These are phyloP conservation scores for Allophyes oxyacanthae DNA, from an alignment of 2,888 invertebrate genomes.

Conservation along the genomic window DNA sequence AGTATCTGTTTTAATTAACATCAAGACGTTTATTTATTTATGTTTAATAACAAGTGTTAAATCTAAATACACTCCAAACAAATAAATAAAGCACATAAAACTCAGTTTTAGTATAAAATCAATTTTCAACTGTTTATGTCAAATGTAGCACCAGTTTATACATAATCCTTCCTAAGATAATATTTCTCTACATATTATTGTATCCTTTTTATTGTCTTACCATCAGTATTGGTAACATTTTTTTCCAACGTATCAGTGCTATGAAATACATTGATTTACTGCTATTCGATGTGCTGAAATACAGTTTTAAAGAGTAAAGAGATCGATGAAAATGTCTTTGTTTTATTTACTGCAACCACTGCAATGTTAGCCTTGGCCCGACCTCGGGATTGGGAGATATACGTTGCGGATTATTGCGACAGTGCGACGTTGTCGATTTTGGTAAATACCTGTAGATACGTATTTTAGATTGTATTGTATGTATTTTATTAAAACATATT, in stretches of 20 bases:
- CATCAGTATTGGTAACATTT: slow-evolving; percentile 53
- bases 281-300: slow-evolving; percentile 62
- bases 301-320: slow-evolving; percentile 64
- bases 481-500: no score
- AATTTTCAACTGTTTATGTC: slow-evolving; percentile 22
- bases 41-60: slow-evolving; percentile 36
- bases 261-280: slow-evolving; percentile 54
- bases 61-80: slow-evolving; percentile 29
- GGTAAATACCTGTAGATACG: no score
- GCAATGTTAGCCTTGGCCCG: background rate
- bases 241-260: slow-evolving; percentile 55
- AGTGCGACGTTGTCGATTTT: no score
- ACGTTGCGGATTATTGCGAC: slow-evolving; percentile 1
- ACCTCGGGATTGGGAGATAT: no score
- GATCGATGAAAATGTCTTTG: slow-evolving; percentile 56
- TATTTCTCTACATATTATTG: slow-evolving; percentile 21
- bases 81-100: slow-evolving; percentile 14
- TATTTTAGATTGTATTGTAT: no score
- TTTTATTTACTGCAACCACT: slow-evolving; percentile 48
- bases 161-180: slow-evolving; percentile 22
- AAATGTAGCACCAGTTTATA: slow-evolving; percentile 16
- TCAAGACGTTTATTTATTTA: slow-evolving; percentile 33
- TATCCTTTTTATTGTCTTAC: slow-evolving; percentile 22
- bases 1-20: slow-evolving; percentile 31
- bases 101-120: slow-evolving; percentile 25